Percentiles rank a stretch among this genome's conserved stretches.
Evolutionary conservation across 2,888 invertebrate genomes (phyloP).

Genomic region (Therioaphis trifolii): DNA sequence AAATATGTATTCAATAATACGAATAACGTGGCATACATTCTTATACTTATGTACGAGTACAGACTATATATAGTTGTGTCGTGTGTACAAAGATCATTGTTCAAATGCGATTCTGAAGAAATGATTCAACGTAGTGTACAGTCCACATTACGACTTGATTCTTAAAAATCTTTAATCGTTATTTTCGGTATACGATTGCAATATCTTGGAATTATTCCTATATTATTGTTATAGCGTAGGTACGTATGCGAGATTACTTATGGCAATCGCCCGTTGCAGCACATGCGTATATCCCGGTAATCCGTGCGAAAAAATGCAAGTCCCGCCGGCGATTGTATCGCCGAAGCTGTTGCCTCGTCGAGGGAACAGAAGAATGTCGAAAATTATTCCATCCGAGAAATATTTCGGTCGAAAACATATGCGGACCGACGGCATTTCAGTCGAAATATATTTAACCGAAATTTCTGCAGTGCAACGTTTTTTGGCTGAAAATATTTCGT

Average conservation of each 20-base stretch:
- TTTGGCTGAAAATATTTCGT: no score
- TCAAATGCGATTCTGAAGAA: constrained; percentile 31
- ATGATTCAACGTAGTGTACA: not conserved
- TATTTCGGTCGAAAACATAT: no score
- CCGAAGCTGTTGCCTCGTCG: no score
- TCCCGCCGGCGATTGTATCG: no score
- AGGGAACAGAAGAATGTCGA: no score
- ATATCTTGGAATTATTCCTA: not conserved
- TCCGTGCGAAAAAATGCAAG: no score
- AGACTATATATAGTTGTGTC: no score
- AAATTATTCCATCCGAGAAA: no score
- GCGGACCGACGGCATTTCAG: no score
- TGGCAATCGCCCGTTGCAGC: not conserved
- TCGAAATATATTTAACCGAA: no score
- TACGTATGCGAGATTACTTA: not conserved
- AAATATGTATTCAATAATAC: not conserved
- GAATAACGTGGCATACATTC: not conserved
- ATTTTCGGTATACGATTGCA: not conserved
- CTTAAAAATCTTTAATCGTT: constrained; percentile 36
- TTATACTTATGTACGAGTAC: not conserved
- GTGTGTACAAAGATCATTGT: constrained; percentile 45
- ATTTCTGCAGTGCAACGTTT: no score
- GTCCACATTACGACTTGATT: constrained; percentile 9
- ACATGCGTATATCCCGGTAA: not conserved
- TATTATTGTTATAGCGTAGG: not conserved